phyloP scores from a whole-genome alignment of 2,113 vertebrate species.

The Chamaea fasciata region DNA sequence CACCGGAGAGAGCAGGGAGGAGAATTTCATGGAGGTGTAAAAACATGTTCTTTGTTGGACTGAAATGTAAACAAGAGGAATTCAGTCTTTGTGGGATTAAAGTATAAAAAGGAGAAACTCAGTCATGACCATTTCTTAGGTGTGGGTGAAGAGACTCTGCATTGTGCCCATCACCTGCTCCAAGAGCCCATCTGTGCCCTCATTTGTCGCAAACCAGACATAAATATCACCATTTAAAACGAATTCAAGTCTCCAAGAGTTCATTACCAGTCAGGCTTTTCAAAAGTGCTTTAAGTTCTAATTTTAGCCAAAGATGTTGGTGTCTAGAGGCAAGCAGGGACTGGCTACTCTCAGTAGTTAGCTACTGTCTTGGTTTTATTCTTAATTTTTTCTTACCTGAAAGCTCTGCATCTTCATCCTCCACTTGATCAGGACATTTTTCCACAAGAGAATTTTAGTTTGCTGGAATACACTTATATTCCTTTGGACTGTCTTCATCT shows the following conservation, averaged over 20 bases:
- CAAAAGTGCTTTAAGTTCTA: neutral
- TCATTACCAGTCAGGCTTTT: neutral
- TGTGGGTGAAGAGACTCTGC: rapidly evolving
- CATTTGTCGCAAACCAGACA: neutral
- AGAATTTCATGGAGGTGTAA: rapidly evolving
- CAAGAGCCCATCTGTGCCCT: neutral
- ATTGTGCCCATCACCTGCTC: neutral
- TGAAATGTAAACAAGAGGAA: neutral
- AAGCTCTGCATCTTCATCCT: conserved; percentile 64
- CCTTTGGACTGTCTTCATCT: conserved; percentile 34
- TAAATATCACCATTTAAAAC: neutral
- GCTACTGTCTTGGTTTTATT: neutral
- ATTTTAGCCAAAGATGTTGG: neutral
- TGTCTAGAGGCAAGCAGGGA: neutral
- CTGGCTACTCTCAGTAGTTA: neutral
- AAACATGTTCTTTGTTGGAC: neutral
- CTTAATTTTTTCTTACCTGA: conserved; percentile 33
- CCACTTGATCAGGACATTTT: conserved; percentile 67
- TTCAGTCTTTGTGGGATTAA: neutral
- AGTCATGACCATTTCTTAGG: rapidly evolving
- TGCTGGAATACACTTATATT: conserved; percentile 46
- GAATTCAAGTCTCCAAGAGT: neutral
- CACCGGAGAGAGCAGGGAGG: neutral
- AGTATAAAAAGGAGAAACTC: neutral
- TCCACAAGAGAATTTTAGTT: conserved; percentile 63